Evolutionary conservation across 2,113 vertebrate species (phyloP), one percentile per base, ranked within the genome.

Genomic region (Mungos mungo): DNA sequence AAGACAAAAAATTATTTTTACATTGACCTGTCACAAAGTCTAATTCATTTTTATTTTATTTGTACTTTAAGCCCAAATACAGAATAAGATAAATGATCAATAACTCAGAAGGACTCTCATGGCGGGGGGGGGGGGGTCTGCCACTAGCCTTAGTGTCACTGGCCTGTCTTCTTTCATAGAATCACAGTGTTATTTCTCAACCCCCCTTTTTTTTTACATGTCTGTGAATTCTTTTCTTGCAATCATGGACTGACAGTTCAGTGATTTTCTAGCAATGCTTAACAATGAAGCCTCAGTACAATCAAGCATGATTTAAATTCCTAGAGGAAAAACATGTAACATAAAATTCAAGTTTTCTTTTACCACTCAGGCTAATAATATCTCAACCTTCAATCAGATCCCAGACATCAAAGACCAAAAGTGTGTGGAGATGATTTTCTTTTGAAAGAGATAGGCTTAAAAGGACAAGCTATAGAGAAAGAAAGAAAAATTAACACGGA

Each of bases 281-380:
- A 95, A 79, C 45, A 97, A 38, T 79, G 47, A 93, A 82, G 33
- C 7, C 57, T 81, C 27, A 65, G 50, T 69, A 85, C 33, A 97
- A 86, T 94, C 90, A 96, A 90, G 93, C 77, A 82, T 94, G 86
- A 96, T 96, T 90, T 96, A 93, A 92, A 94, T 93, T 93, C 60
- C 65, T 69, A 14, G 18, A 14, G 54, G 76, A 52, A 45, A n/a
- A 68, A 81, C 21, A 31, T 52, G 38, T 19, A 54, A 12, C 38
- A 77, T 81, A 88, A 88, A 97, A 94, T 94, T 72, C 54, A 93
- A 45, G 31, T 87, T 95, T 14, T 74, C 38, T 54, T 94, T 97
- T 83, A 86, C 52, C 82, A 89, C 47, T 85, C 54, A 96, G 23
- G 60, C 38, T 93, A 95, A 95, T 89, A 81, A 95, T 80, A 79